Base-by-base conservation (phyloP, 2,888 invertebrate genomes). In the Notodonta dromedarius region DNA sequence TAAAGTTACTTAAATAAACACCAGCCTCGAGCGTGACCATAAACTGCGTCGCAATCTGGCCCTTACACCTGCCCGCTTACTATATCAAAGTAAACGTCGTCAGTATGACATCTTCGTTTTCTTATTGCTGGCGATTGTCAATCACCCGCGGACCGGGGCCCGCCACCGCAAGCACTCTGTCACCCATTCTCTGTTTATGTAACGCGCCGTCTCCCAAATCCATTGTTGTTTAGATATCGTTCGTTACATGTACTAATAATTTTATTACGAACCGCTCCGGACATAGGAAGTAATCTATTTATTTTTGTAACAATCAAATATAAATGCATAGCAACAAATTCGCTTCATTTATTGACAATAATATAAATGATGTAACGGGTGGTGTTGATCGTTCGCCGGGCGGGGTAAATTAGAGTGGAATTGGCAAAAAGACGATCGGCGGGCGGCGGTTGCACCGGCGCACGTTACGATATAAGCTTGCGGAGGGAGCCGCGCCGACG, bases 391-490 rank as follows among this genome's bases (percentile, higher is more conserved):
- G 12, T 59, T 62, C 57, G 56, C 59, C 62, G 68, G 63, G 50
- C 66, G 56, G 69, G 75, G 73, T 63, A 67, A 70, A 75, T 66
- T 71, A 73, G 70, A 74, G 68, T 68, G 73, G 76, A 70, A 70
- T 71, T 68, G 69, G 73, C 66, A 76, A 78, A 77, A 75, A 71
- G 77, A 76, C 76, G 61, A 71, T 59, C 58, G 71, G 62, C 65
- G 59, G 65, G 61, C 58, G 59, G 59, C 61, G 75, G 75, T 74
- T 75, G 78, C 78, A 80, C 74, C 76, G 65, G 77, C 74, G 70
- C 74, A 71, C 73, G 76, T 62, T 70, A 56, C 71, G 78, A 89
- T 93, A 92, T 87, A 93, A 92, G 85, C 73, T 71, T 66, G 73
- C 60, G 79, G 73, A 71, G 74, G 78, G 78, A 74, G 81, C 77